Evolutionary conservation across 2,113 vertebrate genomes (phyloP), one percentile per base, ranked within the genome.

Genomic region (Larimichthys polyactis): DNA sequence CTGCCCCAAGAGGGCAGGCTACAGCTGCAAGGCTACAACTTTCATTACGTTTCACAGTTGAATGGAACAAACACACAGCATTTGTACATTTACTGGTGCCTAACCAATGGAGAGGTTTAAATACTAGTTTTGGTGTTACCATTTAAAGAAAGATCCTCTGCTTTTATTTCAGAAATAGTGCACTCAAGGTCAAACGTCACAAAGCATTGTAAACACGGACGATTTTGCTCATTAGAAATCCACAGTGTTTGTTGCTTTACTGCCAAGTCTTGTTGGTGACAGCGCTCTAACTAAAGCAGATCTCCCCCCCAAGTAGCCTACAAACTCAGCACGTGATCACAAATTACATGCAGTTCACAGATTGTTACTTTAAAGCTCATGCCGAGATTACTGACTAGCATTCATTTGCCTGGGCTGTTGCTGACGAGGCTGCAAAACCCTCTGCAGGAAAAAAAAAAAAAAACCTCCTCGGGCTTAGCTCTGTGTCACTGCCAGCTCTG

Each of bases 241-340:
- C 22, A 12, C 11, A 14, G 69, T 36, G 11, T 57, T 44, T 36
- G 11, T 49, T 44, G 36, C 36, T 55, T 44, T 24, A 29, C 20
- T 58, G 52, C 77, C 5, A 7, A n/a, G 44, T 17, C 55, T n/a
- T 15, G 44, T 24, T 52, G 68, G 67, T 19, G 12, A 58, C 75
- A 63, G 63, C 5, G 1, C 6, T 57, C 60, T 57, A 62, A 62
- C 46, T 1, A 15, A 6, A 27, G 27, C 62, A 71, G 20, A 73
- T 40, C 1, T 17, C 27, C 27, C 27, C 43, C 68, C 77, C 85
- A 84, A 72, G 72, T 46, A 8, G 36, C 36, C 36, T 36, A 76
- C 77, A 78, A 78, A 78, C 57, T 59, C 59, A 32, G 60, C 76
- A 72, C 73, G 62, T 57, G 67, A 80, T 68, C 48, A 57, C 67